Evolutionary conservation across 1,140 invertebrate genomes (phyloP).

Genomic region (Rhyzopertha dominica): DNA sequence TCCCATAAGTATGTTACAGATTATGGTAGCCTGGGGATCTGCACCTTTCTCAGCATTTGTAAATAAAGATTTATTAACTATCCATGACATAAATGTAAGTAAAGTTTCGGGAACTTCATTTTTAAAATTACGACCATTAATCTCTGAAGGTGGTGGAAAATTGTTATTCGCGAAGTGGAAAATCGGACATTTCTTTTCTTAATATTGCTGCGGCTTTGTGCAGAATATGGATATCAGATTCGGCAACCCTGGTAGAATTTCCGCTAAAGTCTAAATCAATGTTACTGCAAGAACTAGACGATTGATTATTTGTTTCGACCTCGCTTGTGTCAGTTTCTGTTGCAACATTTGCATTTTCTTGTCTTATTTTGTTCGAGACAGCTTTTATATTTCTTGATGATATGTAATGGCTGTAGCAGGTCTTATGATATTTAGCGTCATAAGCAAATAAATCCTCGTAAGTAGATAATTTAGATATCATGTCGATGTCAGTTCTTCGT

Average conservation of each 20-base stretch:
- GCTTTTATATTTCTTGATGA: conserved; percentile 2
- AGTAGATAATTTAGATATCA: conserved; percentile 4
- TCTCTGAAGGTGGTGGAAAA: conserved; percentile 2
- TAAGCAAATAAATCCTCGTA: conserved; percentile 10
- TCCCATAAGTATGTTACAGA: conserved; percentile 1
- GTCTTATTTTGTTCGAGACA: background rate
- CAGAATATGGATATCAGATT: conserved; percentile 4
- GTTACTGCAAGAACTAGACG: no score
- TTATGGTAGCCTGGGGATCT: conserved; percentile 2
- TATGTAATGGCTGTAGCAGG: conserved; percentile 11
- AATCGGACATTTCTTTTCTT: conserved; percentile 1
- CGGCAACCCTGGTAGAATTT: no score
- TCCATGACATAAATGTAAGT: conserved; percentile 1
- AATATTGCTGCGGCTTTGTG: conserved; percentile 2
- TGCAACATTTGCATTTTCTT: background rate
- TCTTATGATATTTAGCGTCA: conserved; percentile 12
- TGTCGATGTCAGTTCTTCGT: conserved; percentile 8
- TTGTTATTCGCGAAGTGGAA: background rate
- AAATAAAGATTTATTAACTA: conserved; percentile 5
- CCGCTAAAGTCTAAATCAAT: no score
- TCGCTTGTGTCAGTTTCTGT: background rate
- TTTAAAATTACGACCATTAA: background rate
- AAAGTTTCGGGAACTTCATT: conserved; percentile 8
- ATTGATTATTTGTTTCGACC: background rate
- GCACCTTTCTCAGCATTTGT: background rate